phyloP scores from a whole-genome alignment of 2,797 vertebrate species.

The Spinus pinus region DNA sequence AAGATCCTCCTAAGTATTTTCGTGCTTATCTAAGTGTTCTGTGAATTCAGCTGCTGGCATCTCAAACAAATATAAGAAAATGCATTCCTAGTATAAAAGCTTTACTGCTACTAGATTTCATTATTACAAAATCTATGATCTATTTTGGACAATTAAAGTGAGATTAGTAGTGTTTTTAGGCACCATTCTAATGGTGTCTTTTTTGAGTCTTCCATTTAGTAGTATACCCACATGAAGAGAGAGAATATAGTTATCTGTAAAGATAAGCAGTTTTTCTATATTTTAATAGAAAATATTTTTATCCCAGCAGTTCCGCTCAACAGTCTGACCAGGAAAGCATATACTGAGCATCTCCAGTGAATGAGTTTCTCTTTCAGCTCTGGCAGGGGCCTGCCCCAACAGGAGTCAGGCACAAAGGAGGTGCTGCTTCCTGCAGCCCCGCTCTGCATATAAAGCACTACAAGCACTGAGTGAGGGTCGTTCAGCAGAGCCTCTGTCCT shows the following conservation, averaged over 20 bases:
- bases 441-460: slow-evolving; percentile 39
- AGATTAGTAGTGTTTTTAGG: not conserved
- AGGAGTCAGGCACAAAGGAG: not conserved
- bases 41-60: not conserved
- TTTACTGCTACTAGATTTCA: not conserved
- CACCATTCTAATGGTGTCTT: not conserved
- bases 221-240: not conserved
- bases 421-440: not conserved
- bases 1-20: not conserved
- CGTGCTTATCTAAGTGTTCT: not conserved
- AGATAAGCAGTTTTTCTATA: not conserved
- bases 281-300: not conserved
- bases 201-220: not conserved
- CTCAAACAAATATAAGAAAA: not conserved
- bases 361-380: not conserved
- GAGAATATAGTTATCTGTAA: not conserved
- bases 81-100: not conserved
- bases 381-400: not conserved
- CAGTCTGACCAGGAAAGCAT: not conserved
- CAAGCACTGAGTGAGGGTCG: not conserved
- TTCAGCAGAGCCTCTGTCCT: not conserved
- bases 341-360: not conserved
- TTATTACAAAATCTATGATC: not conserved
- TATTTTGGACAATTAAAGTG: not conserved
- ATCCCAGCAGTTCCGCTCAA: not conserved